Evolutionary conservation across 2,113 vertebrate species (phyloP).

Genomic region (Etheostoma spectabile): DNA sequence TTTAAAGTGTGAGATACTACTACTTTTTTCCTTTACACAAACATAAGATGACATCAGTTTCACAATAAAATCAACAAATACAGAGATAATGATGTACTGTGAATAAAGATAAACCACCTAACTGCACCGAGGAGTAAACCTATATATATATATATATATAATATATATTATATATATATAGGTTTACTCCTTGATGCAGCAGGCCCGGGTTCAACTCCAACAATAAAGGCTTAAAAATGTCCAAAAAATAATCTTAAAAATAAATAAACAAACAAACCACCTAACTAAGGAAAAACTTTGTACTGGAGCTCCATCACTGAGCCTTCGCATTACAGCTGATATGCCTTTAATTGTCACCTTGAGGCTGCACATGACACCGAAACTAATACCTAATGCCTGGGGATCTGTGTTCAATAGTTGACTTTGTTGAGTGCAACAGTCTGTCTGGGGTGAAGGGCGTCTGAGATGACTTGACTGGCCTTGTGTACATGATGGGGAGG

Average conservation of each 20-base stretch:
- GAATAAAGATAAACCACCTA: no score
- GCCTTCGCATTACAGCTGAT: slow-evolving; percentile 17
- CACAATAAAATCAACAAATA: not conserved
- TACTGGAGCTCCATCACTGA: slow-evolving; percentile 13
- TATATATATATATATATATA: no score
- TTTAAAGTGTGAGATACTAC: not conserved
- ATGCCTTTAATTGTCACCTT: slow-evolving; percentile 24
- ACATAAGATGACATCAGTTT: not conserved
- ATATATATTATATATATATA: no score
- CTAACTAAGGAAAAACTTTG: not conserved
- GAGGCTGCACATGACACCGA: slow-evolving; percentile 15
- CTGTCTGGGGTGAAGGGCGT: slow-evolving; percentile 54
- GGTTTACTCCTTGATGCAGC: no score
- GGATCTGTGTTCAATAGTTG: slow-evolving; percentile 77
- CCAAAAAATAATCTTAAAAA: no score
- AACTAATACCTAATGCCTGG: slow-evolving; percentile 86
- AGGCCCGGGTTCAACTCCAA: no score
- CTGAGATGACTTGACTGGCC: slow-evolving; percentile 43
- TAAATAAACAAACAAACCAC: not conserved
- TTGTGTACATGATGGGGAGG: slow-evolving; percentile 39
- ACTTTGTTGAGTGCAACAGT: slow-evolving; percentile 71
- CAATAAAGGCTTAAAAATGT: no score
- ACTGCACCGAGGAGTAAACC: no score
- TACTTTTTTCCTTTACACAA: not conserved
- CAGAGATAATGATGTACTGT: not conserved